These are phyloP conservation scores for Physella acuta DNA, from an alignment of 1,140 invertebrate genomes.

Conservation along the genomic window DNA sequence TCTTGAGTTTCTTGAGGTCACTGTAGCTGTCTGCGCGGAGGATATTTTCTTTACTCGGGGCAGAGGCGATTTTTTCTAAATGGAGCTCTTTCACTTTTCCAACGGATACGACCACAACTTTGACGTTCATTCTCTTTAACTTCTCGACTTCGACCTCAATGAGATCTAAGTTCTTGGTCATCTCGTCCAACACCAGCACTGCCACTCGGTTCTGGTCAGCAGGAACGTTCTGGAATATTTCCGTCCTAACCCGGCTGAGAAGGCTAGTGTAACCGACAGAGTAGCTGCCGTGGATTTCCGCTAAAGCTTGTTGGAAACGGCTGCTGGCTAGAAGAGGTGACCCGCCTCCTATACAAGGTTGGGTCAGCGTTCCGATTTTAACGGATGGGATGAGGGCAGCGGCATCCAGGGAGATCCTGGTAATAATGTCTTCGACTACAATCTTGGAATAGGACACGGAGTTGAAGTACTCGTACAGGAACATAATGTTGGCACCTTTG, in stretches of 20 bases:
- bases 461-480: conserved; percentile 16
- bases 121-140: conserved; percentile 2
- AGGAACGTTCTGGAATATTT: not conserved
- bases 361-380: conserved; percentile 18
- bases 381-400: not conserved
- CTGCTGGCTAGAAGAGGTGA: not conserved
- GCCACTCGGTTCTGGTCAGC: not conserved
- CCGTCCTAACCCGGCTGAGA: not conserved
- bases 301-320: not conserved
- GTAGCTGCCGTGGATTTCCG: not conserved
- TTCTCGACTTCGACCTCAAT: not conserved
- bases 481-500: conserved; percentile 9
- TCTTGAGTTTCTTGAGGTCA: not conserved
- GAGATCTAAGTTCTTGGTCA: not conserved
- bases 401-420: not conserved
- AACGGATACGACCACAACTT: conserved; percentile 19
- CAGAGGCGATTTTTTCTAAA: conserved; percentile 1
- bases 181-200: conserved; percentile 5
- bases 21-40: conserved; percentile 16
- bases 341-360: conserved; percentile 14
- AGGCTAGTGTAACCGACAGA: not conserved
- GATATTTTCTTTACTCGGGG: not conserved
- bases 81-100: conserved; percentile 2
- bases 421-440: conserved; percentile 3
- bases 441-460: not conserved